Base-by-base conservation (phyloP, 1,140 invertebrate species). In the Lerema accius region DNA sequence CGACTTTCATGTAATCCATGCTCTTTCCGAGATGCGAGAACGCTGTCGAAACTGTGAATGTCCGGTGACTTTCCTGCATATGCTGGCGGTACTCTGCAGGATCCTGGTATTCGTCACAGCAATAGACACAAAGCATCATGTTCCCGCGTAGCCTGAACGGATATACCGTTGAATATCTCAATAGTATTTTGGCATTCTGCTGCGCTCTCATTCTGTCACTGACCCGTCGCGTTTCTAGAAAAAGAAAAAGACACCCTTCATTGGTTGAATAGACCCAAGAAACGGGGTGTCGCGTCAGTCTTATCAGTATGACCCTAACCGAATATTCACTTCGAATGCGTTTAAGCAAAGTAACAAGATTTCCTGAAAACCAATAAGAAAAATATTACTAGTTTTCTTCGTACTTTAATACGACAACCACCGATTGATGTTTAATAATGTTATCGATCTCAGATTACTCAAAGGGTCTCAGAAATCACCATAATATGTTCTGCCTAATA, bases 281-380 rank as follows among this genome's bases (percentile, higher is more conserved):
- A 32, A 59, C 70, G 68, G 0, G 63, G 59, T 26, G 72, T 82
- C 72, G 82, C 78, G 35, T 84, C 79, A 1, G 61, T 64, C 13
- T 73, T 76, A 17, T 63, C 75, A 43, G 67, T 73, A 11, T 73
- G 65, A 11, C 58, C 66, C 48, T 93, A 92, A 49, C 91, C 91
- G 67, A 94, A 94, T 88, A 77, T 64, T 92, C 92, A 46, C 71
- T 66, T n/a, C n/a, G n/a, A n/a, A n/a, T n/a, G n/a, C n/a, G n/a
- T n/a, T n/a, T n/a, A n/a, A n/a, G n/a, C n/a, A n/a, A n/a, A n/a
- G n/a, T n/a, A n/a, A n/a, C n/a, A n/a, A n/a, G n/a, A n/a, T n/a
- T n/a, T n/a, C n/a, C n/a, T n/a, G n/a, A n/a, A n/a, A n/a, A n/a
- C n/a, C n/a, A n/a, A n/a, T n/a, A n/a, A n/a, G n/a, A n/a, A n/a